phyloP scores from a whole-genome alignment of 2,113 vertebrate genomes.

The Sebastes schlegelii region DNA sequence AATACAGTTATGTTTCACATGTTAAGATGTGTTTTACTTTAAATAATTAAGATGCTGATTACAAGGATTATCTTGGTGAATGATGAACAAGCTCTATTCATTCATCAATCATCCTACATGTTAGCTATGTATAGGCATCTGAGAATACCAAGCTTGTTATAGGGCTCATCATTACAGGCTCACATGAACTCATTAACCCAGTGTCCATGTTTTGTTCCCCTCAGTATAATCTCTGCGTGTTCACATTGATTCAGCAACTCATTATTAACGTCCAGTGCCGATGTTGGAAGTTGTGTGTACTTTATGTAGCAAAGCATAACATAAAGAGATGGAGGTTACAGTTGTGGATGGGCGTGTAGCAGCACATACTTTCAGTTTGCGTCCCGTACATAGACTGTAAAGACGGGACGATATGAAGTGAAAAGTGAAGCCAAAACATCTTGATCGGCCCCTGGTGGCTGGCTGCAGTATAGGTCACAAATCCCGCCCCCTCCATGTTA shows the following conservation, averaged over 20 bases:
- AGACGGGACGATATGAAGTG: too few relatives aligned
- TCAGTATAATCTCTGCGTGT: too few relatives aligned
- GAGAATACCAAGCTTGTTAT: neutral
- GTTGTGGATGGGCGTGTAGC: neutral
- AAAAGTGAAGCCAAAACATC: too few relatives aligned
- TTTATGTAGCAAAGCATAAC: too few relatives aligned
- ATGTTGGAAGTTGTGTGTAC: too few relatives aligned
- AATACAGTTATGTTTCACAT: constrained; percentile 15
- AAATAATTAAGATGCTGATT: constrained; percentile 36
- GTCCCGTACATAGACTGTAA: too few relatives aligned
- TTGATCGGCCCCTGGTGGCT: too few relatives aligned
- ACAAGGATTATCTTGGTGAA: neutral
- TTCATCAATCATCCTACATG: neutral
- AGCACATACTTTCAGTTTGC: too few relatives aligned
- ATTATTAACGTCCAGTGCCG: too few relatives aligned
- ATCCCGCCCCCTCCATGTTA: too few relatives aligned
- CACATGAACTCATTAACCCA: neutral
- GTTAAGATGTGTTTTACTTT: constrained; percentile 29
- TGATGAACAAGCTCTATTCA: neutral
- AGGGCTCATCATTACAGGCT: neutral
- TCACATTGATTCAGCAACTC: too few relatives aligned
- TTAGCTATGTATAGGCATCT: neutral
- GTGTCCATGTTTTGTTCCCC: neutral
- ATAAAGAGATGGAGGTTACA: neutral
- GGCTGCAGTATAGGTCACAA: too few relatives aligned